Evolutionary conservation across 2,113 vertebrate species (phyloP).

Genomic region (Poecilia latipinna): DNA sequence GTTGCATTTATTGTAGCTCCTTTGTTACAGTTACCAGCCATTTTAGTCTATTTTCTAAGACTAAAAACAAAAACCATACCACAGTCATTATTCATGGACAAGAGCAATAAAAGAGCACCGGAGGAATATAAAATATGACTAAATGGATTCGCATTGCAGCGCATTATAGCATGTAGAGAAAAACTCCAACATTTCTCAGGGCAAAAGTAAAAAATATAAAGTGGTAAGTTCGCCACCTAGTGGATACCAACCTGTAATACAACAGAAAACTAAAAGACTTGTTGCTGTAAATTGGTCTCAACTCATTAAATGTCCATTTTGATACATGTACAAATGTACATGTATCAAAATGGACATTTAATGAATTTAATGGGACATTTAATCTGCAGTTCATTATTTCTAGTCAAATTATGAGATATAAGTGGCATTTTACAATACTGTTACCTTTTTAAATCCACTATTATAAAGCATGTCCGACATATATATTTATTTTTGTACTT

Average conservation of each 20-base stretch:
- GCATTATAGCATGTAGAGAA: neutral
- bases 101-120: neutral
- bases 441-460: neutral
- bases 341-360: no score
- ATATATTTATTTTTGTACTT: slow-evolving; percentile 3
- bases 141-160: neutral
- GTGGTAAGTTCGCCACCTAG: slow-evolving; percentile 43
- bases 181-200: neutral
- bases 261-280: neutral
- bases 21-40: neutral
- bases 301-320: neutral
- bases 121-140: neutral
- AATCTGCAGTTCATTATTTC: no score
- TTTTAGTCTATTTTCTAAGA: neutral
- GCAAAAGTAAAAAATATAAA: neutral
- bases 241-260: slow-evolving; percentile 21
- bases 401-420: neutral
- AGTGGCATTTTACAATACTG: neutral
- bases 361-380: no score
- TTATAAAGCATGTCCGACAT: neutral
- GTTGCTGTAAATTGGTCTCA: no score
- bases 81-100: neutral
- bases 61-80: neutral
- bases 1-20: neutral
- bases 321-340: neutral